Conservation (phyloP, 2,113 vertebrate species). For the Uropsilus gracilis region DNA sequence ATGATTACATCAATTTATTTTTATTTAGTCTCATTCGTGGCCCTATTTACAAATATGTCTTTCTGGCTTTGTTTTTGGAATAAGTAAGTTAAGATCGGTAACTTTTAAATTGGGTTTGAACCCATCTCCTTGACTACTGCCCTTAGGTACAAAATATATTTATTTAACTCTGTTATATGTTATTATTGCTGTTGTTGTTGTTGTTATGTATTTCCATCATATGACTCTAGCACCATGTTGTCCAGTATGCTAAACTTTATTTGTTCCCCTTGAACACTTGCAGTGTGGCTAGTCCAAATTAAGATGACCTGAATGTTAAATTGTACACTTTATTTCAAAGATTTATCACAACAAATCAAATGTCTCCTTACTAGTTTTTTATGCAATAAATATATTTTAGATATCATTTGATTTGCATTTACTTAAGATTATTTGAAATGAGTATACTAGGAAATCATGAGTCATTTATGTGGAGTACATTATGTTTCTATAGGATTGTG, state of each 20-base stretch:
- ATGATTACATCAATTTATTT: conserved; percentile 1
- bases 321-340: not conserved
- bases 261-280: not conserved
- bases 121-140: not conserved
- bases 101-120: not conserved
- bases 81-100: conserved; percentile 13
- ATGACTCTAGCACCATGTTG: not conserved
- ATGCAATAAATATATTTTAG: not conserved
- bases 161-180: not conserved
- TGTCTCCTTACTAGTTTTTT: not conserved
- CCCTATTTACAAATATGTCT: not conserved
- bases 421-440: not conserved
- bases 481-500: not conserved
- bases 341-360: not conserved
- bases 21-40: not conserved
- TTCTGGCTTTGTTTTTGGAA: not conserved
- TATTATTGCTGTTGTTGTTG: too few species aligned
- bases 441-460: not conserved
- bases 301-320: not conserved
- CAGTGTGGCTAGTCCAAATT: not conserved
- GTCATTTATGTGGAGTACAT: not conserved
- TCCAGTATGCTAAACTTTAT: not conserved
- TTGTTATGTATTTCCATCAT: not conserved
- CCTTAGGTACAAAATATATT: not conserved
- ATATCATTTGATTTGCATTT: not conserved